phyloP scores from a whole-genome alignment of 2,113 vertebrate species.

The Reinhardtius hippoglossoides region DNA sequence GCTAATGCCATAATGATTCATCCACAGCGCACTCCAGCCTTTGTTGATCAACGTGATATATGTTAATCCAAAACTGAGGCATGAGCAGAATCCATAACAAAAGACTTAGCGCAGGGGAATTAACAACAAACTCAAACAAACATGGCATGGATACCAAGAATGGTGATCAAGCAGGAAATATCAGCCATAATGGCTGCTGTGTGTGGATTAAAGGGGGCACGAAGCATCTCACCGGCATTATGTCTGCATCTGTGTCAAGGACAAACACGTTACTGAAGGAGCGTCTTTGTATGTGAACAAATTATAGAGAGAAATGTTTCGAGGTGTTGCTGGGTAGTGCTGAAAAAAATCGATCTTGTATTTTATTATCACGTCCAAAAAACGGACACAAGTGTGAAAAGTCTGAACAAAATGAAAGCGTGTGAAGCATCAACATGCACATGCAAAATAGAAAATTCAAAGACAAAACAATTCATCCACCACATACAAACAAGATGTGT shows the following conservation, averaged over 20 bases:
- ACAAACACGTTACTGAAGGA: constrained; percentile 29
- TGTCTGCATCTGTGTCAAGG: constrained; percentile 59
- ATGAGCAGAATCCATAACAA: constrained; percentile 73
- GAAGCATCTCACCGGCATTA: constrained; percentile 37
- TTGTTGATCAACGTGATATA: constrained; percentile 76
- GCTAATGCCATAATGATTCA: constrained; percentile 77
- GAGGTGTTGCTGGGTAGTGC: too few relatives aligned
- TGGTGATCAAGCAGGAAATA: constrained; percentile 38
- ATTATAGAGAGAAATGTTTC: too few relatives aligned
- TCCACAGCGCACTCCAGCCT: constrained; percentile 54
- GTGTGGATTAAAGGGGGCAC: constrained; percentile 47
- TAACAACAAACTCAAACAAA: constrained; percentile 66
- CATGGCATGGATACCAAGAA: constrained; percentile 40
- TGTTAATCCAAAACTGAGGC: constrained; percentile 70
- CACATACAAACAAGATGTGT: not conserved
- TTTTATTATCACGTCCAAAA: too few relatives aligned
- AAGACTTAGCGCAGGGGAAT: constrained; percentile 60
- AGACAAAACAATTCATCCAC: constrained; percentile 1
- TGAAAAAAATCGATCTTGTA: too few relatives aligned
- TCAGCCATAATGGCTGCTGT: constrained; percentile 36
- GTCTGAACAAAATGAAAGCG: not conserved
- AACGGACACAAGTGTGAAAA: too few relatives aligned
- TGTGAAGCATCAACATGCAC: not conserved
- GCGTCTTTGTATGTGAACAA: not conserved
- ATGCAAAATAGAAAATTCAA: not conserved